Evolutionary conservation across 2,888 invertebrate genomes (phyloP), one percentile per base, ranked within the genome.

Genomic region (Diabrotica balteata): DNA sequence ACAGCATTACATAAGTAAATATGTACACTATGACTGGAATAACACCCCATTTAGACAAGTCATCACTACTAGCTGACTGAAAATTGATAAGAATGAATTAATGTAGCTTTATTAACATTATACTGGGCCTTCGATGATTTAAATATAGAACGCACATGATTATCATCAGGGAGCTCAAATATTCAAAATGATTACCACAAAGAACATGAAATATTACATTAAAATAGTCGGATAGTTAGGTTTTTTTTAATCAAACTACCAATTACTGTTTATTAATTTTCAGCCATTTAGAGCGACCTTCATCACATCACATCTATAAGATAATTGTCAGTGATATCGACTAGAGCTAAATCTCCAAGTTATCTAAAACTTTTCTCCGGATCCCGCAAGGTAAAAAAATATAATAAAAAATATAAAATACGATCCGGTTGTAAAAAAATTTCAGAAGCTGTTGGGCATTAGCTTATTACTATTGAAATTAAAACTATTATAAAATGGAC

Each of bases 11-110:
- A 77, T 77, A 77, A 78, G 72, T 77, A 76, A 75, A 75, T 76
- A 80, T 80, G 78, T 80, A 81, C 79, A 81, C 76, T 66, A 79
- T 80, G 82, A 83, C 81, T 82, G 83, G 82, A 83, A 82, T 81
- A 82, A 82, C 80, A 81, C 81, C 75, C 78, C 78, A 79, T 80
- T 75, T 55, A 45, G 63, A 60, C 65, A 62, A 69, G 62, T 64
- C 65, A 47, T 45, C 50, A 52, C 43, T 53, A 10, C n/a, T 22
- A 52, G 44, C 42, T 44, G 45, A 62, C 49, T 42, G 52, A 53
- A n/a, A 58, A 63, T 45, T n/a, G 8, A 17, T 57, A 11, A 11
- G 11, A 57, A 7, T 43, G 17, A 57, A 17, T 17, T 17, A 17
- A 17, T 8, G 17, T 8, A 6, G 11, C 17, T 55, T 43, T 11